phyloP scores from a whole-genome alignment of 2,113 vertebrate genomes.

The Chauna torquata region DNA sequence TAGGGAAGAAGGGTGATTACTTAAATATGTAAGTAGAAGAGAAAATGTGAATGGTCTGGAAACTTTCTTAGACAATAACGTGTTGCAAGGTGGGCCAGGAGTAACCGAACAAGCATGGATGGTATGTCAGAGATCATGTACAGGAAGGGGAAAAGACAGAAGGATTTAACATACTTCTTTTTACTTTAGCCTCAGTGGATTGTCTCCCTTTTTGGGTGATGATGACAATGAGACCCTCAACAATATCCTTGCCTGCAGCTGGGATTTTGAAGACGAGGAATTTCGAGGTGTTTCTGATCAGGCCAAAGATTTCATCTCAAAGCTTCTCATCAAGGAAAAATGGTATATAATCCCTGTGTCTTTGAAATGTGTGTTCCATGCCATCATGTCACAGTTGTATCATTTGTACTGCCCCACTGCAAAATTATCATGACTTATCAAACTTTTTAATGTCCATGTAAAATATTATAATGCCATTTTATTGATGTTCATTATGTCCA shows the following conservation, averaged over 20 bases:
- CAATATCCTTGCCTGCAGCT: slow-evolving; percentile 93
- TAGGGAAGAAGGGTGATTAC: background rate
- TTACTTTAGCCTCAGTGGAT: slow-evolving; percentile 86
- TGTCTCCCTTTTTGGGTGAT: slow-evolving; percentile 96
- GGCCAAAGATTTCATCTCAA: slow-evolving; percentile 94
- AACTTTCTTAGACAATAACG: background rate
- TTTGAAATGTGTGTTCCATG: background rate
- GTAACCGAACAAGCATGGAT: background rate
- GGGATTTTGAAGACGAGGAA: slow-evolving; percentile 93
- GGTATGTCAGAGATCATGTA: background rate
- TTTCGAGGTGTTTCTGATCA: slow-evolving; percentile 89
- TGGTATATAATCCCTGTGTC: slow-evolving; percentile 73
- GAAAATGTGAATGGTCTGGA: background rate
- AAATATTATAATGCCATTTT: background rate
- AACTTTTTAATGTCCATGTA: background rate
- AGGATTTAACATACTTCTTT: background rate
- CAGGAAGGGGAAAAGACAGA: background rate
- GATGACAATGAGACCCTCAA: slow-evolving; percentile 94
- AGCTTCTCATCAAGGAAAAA: slow-evolving; percentile 95
- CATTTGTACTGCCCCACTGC: background rate
- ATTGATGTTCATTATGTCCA: background rate
- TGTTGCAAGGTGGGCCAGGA: background rate
- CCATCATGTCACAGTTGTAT: background rate
- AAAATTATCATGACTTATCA: background rate
- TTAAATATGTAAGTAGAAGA: background rate